Evolutionary conservation across 1,140 invertebrate genomes (phyloP).

Genomic region (Papilio dardanus): DNA sequence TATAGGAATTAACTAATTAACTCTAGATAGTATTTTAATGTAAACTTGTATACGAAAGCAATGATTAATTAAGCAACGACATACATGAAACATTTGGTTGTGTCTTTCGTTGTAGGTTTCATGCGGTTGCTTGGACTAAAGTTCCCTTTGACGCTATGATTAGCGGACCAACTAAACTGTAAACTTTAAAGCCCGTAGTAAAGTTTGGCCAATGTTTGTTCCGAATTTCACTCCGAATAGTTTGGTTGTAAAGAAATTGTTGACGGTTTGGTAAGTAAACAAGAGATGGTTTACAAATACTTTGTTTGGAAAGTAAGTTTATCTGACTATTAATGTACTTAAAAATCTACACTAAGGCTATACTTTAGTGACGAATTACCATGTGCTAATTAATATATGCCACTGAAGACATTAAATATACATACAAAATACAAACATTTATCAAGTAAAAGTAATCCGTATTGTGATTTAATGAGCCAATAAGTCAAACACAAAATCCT

Average conservation of each 20-base stretch:
- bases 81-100: constrained; percentile 1
- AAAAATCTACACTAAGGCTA: no score
- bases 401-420: not conserved
- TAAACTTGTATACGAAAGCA: not conserved
- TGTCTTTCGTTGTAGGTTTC: constrained; percentile 14
- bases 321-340: no score
- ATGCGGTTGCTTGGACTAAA: constrained; percentile 32
- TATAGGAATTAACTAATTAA: no score
- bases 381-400: no score
- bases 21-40: not conserved
- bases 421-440: not conserved
- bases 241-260: constrained; percentile 38
- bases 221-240: constrained; percentile 46
- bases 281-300: not conserved
- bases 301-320: not conserved
- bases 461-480: not conserved
- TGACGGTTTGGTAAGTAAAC: not conserved
- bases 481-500: not conserved
- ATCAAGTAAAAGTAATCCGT: not conserved
- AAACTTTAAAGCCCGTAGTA: constrained; percentile 36
- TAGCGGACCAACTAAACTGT: constrained; percentile 43
- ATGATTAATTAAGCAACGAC: not conserved
- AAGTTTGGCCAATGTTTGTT: constrained; percentile 44
- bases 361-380: not conserved
- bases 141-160: constrained; percentile 49